Conservation (phyloP, 2,888 invertebrate genomes). For the Subacronicta megacephala region DNA sequence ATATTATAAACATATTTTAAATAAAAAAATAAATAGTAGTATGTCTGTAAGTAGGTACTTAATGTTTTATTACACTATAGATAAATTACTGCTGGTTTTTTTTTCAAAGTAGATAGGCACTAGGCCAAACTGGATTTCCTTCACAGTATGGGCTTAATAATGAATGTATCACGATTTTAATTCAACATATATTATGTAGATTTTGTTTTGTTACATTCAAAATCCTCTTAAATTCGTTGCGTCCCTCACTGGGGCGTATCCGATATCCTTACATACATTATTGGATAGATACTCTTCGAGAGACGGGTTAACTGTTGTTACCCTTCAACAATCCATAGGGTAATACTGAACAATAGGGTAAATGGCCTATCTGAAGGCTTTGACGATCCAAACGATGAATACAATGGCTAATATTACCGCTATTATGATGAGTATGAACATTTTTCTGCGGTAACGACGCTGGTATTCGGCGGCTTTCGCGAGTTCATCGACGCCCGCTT, state of each 20-base stretch:
- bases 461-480: conserved; percentile 95
- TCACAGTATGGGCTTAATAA: too few relatives aligned
- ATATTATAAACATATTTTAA: too few relatives aligned
- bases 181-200: neutral
- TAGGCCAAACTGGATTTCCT: too few relatives aligned
- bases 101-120: too few relatives aligned
- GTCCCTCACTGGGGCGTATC: conserved; percentile 35
- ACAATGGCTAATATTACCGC: conserved; percentile 91
- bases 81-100: too few relatives aligned
- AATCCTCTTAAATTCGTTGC: conserved; percentile 39
- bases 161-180: neutral
- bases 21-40: too few relatives aligned
- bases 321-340: conserved; percentile 23
- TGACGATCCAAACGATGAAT: conserved; percentile 92
- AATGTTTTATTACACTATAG: too few relatives aligned
- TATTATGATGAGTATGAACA: conserved; percentile 92
- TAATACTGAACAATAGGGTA: conserved; percentile 10
- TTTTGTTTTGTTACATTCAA: conserved; percentile 16
- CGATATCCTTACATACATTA: conserved; percentile 35
- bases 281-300: conserved; percentile 39
- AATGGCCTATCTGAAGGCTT: conserved; percentile 84
- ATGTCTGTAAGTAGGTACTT: too few relatives aligned
- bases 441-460: conserved; percentile 92
- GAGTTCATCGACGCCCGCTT: conserved; percentile 94
- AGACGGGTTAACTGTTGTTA: conserved; percentile 19